Percentiles rank a stretch among this genome's conserved stretches.
Conservation (phyloP, 2,797 vertebrate species). For the Epinephelus malabaricus region DNA sequence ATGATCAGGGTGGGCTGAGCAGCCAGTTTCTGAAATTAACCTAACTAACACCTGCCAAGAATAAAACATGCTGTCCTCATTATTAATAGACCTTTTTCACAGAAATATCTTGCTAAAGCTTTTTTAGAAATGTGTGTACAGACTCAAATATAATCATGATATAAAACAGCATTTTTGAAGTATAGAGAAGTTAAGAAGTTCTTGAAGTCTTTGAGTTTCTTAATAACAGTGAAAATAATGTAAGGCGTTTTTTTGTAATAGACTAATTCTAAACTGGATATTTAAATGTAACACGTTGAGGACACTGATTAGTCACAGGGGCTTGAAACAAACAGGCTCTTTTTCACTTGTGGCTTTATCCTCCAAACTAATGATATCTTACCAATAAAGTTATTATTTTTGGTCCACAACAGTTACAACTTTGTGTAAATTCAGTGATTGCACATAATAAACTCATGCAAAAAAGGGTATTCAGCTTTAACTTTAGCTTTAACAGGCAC, state of each 20-base stretch:
- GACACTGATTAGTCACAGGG: neutral
- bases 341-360: neutral
- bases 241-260: neutral
- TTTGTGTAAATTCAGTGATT: neutral
- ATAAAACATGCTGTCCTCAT: constrained; percentile 6
- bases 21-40: constrained; percentile 14
- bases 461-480: too few species aligned
- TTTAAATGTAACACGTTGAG: neutral
- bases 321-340: neutral
- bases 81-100: constrained; percentile 23
- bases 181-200: neutral
- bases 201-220: neutral
- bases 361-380: neutral
- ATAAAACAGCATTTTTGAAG: neutral
- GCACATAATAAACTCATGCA: neutral
- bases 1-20: neutral
- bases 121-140: neutral
- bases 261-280: neutral
- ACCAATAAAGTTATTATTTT: neutral
- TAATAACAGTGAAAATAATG: neutral
- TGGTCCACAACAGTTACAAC: neutral
- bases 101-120: neutral
- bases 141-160: neutral
- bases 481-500: neutral
- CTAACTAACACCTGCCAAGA: constrained; percentile 15